Conservation (phyloP, 2,113 vertebrate genomes). For the Nyctereutes procyonoides region DNA sequence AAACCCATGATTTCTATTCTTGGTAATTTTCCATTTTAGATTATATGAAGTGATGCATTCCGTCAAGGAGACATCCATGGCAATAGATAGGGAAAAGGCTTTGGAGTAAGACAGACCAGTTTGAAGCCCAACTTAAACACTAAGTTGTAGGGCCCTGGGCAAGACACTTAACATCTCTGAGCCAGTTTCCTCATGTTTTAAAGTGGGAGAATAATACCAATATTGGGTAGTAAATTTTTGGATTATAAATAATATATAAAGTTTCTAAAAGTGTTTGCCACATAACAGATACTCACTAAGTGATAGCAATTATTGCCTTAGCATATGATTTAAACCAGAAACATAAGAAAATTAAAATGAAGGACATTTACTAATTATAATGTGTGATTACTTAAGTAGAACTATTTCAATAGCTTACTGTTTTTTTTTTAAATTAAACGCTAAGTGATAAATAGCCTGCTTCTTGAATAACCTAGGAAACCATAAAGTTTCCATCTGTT, state of each 20-base stretch:
- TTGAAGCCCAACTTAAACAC: not conserved
- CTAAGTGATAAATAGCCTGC: constrained; percentile 11
- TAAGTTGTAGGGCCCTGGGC: not conserved
- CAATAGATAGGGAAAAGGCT: not conserved
- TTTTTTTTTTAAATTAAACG: not conserved
- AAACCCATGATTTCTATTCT: not conserved
- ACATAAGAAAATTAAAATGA: constrained; percentile 3
- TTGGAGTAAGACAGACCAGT: not conserved
- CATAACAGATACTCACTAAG: not conserved
- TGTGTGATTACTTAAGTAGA: not conserved
- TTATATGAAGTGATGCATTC: not conserved
- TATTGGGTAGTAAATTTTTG: not conserved
- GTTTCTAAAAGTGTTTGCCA: not conserved
- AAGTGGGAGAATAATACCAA: not conserved
- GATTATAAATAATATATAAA: not conserved
- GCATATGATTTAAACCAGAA: not conserved
- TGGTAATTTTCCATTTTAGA: not conserved
- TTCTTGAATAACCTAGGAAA: not conserved
- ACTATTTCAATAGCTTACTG: not conserved
- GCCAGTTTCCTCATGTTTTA: not conserved
- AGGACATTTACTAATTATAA: constrained; percentile 20
- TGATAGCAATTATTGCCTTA: not conserved
- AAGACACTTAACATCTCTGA: not conserved
- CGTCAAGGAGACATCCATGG: not conserved
- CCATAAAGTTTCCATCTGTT: not conserved